Conservation (phyloP, 2,113 vertebrate genomes). For the Ciconia stormi region DNA sequence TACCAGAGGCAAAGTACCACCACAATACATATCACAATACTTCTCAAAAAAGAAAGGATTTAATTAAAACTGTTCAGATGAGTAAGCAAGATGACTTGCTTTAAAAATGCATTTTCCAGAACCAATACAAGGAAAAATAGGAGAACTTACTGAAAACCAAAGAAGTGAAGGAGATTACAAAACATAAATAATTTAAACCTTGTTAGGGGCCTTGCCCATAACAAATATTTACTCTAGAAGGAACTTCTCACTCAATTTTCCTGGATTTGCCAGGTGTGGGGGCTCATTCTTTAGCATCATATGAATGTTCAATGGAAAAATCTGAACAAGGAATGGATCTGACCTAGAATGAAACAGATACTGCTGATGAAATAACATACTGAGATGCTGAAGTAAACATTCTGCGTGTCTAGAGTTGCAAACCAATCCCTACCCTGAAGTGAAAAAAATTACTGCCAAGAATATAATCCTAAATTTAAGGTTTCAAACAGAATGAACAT, state of each 20-base stretch:
- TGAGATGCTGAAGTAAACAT: constrained; percentile 1
- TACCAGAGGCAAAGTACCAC: not conserved
- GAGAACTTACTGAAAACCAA: not conserved
- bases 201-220: not conserved
- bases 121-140: not conserved
- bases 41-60: not conserved
- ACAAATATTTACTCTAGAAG: not conserved
- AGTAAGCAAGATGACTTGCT: not conserved
- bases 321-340: not conserved
- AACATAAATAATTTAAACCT: not conserved
- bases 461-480: not conserved
- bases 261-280: not conserved
- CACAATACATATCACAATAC: not conserved
- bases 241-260: not conserved
- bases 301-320: not conserved
- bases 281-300: not conserved
- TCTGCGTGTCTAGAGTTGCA: not conserved
- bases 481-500: not conserved
- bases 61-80: not conserved
- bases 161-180: not conserved
- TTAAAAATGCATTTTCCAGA: not conserved
- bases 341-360: not conserved
- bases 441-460: constrained; percentile 1
- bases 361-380: not conserved
- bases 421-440: constrained; percentile 3